Base-by-base conservation (phyloP, 2,888 invertebrate species). In the Nephrocerus scutellatus region DNA sequence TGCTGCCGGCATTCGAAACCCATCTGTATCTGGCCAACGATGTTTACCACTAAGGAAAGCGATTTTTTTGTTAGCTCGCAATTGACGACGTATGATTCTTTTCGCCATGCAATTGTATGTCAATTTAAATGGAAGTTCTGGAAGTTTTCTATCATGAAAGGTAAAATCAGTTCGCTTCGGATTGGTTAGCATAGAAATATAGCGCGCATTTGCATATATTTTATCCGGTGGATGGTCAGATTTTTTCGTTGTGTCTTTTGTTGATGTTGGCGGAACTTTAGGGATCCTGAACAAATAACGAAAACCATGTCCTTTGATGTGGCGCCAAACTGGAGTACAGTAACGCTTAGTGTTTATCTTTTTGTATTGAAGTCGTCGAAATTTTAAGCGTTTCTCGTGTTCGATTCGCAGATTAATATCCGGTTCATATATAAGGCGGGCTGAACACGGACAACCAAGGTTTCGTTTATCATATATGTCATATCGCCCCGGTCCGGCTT, bases 1-100 rank as follows among this genome's bases (percentile, higher is more conserved):
- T 23, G 41, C 37, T 1, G 51, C 14, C 0, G 53, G 50, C 2
- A 51, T 52, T n/a, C n/a, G n/a, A n/a, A n/a, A n/a, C n/a, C n/a
- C n/a, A 1, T 52, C 48, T 2, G 41, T 39, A 24, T 58, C 61
- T 23, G 49, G 54, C 48, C 57, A 65, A 4, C 63, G 60, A 24
- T 63, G 60, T 41, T 53, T 53, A 6, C 61, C 60, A 19, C 64
- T 63, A 19, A 51, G 48, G 14, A 64, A 64, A 2, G 61, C 65
- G 10, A 63, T 53, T 35, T 64, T 64, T 28, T 63, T 64, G 36
- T 64, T 63, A 28, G 42, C 56, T 2, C 55, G 50, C 41, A 62
- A 22, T 34, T 61, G 61, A 5, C 60, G 56, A 2, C 64, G 56
- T 0, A 38, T 31, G 4, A 54, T 16, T 0, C 52, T 49, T 39